A percentile compares a stretch with the other conserved stretches of the same genome.
phyloP scores from a whole-genome alignment of 30 jellyfish, hydroid and myxozoan species.

The Aurelia aurita complex sp. Pacific region DNA sequence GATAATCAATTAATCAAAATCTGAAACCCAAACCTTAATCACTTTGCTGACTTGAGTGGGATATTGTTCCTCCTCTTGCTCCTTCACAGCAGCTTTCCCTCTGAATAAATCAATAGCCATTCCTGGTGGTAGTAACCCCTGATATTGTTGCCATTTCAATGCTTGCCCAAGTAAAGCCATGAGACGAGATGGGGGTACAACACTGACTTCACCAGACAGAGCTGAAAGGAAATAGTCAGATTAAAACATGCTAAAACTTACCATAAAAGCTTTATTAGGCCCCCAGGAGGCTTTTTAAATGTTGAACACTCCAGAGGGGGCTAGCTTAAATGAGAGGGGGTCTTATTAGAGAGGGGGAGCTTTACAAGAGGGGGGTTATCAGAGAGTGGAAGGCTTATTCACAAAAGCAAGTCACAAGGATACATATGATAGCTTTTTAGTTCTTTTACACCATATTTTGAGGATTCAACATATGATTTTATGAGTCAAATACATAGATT shows the following conservation, averaged over 20 bases:
- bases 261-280: no score
- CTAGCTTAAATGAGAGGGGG: no score
- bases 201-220: constrained; percentile 92
- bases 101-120: constrained; percentile 88
- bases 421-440: no score
- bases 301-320: no score
- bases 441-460: no score
- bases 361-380: no score
- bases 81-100: constrained; percentile 95
- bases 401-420: no score
- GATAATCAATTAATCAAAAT: background rate
- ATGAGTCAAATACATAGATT: no score
- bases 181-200: constrained; percentile 95
- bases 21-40: constrained; percentile 69
- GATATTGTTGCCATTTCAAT: constrained; percentile 95
- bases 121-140: constrained; percentile 97
- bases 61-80: constrained; percentile 83
- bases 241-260: background rate
- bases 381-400: no score
- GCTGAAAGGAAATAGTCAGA: constrained; percentile 41
- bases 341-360: no score
- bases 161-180: constrained; percentile 97
- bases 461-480: no score
- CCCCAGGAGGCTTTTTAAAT: no score
- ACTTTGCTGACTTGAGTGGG: constrained; percentile 88